Evolutionary conservation across 2,888 invertebrate genomes (phyloP), one percentile per base, ranked within the genome.

Genomic region (Lottia gigantea): DNA sequence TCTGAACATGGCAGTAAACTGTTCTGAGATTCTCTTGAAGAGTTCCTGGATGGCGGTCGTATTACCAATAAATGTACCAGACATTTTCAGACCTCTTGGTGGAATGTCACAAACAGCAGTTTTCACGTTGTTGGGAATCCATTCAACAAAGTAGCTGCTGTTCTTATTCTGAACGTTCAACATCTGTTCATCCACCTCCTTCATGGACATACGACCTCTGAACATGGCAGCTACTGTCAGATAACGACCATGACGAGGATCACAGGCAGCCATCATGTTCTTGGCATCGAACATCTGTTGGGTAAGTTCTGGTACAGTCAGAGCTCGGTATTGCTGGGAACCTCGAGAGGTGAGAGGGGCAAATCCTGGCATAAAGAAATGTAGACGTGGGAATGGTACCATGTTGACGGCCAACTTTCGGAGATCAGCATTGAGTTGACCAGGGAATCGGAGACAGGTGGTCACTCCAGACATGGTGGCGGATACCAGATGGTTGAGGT

Each of bases 301-400:
- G 0, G 55, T 55, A 19, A 55, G 55, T 55, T 55, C 55, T 1
- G 55, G 55, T 8, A 55, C 55, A 19, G 55, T 55, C 8, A 55
- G 11, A 19, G 55, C 19, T 23, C 19, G 4, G 19, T 19, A 19
- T 12, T 19, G 19, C 12, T 19, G 55, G 0, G 11, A 19, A 55
- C 55, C 55, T 55, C 19, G 55, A 55, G 55, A 55, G n/a, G 55
- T 55, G 55, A 55, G 55, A 55, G 55, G 55, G 19, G 55, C 55
- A 19, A 55, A 55, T 19, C 55, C 55, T 19, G 55, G 55, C 55
- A 55, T 55, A 19, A 55, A 55, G 55, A 55, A 55, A 55, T 55
- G 55, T 19, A 55, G 23, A 55, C 55, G 55, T 19, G 55, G 55
- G 19, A 55, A 55, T 1, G 55, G 55, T 55, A 55, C 55, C 55